Conservation (phyloP, 2,797 vertebrate genomes). For the Enoplosus armatus region DNA sequence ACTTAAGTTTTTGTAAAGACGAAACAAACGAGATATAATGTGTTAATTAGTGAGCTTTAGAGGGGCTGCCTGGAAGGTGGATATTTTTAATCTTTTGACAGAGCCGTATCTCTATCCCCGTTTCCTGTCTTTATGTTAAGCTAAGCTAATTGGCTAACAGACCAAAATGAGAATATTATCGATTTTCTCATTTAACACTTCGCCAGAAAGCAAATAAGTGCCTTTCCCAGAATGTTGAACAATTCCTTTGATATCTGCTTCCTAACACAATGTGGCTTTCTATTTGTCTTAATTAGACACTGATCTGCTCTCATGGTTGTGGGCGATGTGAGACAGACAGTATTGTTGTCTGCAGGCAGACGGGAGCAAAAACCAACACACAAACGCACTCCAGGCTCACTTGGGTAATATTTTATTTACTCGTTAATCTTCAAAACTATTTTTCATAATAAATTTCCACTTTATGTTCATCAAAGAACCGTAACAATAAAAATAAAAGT, state of each 20-base stretch:
- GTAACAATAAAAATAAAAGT: conserved; percentile 92
- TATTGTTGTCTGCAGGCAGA: conserved; percentile 7
- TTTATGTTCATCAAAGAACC: conserved; percentile 91
- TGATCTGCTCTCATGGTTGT: conserved; percentile 19
- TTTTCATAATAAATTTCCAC: conserved; percentile 91
- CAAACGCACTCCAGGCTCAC: conserved; percentile 71
- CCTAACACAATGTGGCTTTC: not conserved
- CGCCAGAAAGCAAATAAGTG: not conserved
- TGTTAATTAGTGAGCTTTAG: not conserved
- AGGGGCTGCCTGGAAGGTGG: not conserved
- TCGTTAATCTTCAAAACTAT: conserved; percentile 92
- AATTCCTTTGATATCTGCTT: not conserved
- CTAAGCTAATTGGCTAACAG: not conserved
- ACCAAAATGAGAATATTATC: not conserved
- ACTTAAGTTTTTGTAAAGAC: not conserved
- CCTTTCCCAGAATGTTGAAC: not conserved
- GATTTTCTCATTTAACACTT: not conserved
- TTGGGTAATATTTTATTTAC: conserved; percentile 91
- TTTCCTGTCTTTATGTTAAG: not conserved
- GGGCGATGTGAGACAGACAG: conserved; percentile 8
- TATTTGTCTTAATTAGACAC: conserved; percentile 38
- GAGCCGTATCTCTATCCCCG: not conserved
- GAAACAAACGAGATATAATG: not conserved
- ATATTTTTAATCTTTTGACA: no score
- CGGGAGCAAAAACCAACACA: conserved; percentile 40